Evolutionary conservation across 2,888 invertebrate genomes (phyloP).

Genomic region (Drosophila neonasuta): DNA sequence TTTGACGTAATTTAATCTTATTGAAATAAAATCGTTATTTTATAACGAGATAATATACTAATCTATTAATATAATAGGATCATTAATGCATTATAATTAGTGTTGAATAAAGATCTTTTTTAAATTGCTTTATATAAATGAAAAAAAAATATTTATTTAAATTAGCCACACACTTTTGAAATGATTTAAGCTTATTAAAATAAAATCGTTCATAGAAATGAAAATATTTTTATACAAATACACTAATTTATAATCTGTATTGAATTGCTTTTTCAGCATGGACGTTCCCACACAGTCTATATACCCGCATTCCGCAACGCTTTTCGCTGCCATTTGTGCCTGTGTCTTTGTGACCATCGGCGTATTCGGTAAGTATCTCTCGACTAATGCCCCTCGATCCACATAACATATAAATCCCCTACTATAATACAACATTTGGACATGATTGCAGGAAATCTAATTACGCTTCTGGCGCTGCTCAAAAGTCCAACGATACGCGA

Average conservation of each 20-base stretch:
- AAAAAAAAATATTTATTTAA: no score
- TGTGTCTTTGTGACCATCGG: conserved; percentile 91
- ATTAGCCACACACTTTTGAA: no score
- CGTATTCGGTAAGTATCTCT: conserved; percentile 86
- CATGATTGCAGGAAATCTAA: conserved; percentile 87
- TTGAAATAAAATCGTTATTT: no score
- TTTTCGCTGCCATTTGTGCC: conserved; percentile 90
- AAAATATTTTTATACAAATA: neutral
- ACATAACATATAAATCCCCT: no score
- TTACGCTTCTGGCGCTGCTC: conserved; percentile 90
- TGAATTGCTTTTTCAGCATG: conserved; percentile 49
- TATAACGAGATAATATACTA: no score
- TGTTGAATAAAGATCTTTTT: no score
- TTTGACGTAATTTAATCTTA: no score
- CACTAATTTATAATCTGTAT: no score
- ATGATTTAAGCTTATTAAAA: no score
- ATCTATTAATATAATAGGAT: no score
- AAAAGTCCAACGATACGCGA: conserved; percentile 90
- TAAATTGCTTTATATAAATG: no score
- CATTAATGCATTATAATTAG: no score
- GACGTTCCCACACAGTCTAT: conserved; percentile 70
- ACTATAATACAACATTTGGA: neutral
- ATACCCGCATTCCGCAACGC: conserved; percentile 89
- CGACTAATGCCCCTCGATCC: neutral
- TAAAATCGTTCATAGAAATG: neutral